Evolutionary conservation across 2,797 vertebrate genomes (phyloP).

Genomic region (Manis pentadactyla): DNA sequence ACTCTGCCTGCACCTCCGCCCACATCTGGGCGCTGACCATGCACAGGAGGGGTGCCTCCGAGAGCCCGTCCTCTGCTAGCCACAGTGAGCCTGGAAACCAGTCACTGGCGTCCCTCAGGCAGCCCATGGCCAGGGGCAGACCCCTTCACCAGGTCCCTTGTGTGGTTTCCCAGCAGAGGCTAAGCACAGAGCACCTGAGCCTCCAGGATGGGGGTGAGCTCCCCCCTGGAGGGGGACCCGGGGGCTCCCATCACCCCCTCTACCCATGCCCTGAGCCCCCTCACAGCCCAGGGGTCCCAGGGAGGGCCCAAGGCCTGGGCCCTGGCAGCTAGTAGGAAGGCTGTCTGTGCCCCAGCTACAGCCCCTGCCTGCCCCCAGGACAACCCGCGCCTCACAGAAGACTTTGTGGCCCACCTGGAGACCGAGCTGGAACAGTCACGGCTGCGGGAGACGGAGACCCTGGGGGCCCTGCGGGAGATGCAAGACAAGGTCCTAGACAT

Average conservation of each 20-base stretch:
- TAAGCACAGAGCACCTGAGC: neutral
- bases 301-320: neutral
- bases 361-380: constrained; percentile 74
- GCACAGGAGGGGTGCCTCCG: neutral
- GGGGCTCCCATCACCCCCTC: neutral
- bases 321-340: neutral
- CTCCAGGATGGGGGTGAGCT: neutral
- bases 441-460: constrained; percentile 92
- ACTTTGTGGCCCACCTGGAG: constrained; percentile 93
- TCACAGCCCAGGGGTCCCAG: neutral
- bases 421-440: constrained; percentile 94
- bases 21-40: neutral
- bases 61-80: neutral
- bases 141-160: neutral
- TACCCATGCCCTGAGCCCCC: neutral
- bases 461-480: constrained; percentile 95
- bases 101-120: neutral
- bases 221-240: neutral
- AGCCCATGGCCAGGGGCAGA: neutral
- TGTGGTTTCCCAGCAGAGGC: neutral
- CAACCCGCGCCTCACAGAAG: constrained; percentile 90
- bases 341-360: neutral
- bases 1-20: neutral
- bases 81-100: neutral
- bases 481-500: constrained; percentile 97